Evolutionary conservation across 37 sponge, comb jelly and placozoan genomes (phyloP).

Genomic region (Mnemiopsis leidyi): DNA sequence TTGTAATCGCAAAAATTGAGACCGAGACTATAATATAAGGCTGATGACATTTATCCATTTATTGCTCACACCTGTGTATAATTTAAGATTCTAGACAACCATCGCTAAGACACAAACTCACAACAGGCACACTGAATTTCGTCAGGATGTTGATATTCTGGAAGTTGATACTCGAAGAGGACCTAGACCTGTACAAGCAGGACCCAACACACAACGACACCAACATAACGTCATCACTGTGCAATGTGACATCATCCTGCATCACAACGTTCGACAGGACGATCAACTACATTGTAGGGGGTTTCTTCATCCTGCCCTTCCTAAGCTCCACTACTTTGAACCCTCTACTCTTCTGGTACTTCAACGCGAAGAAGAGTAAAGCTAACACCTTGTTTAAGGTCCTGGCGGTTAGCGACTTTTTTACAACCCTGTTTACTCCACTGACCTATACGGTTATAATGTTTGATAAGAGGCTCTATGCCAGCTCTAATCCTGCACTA

Average conservation of each 20-base stretch:
- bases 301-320: conserved; percentile 54
- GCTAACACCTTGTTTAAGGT: conserved; percentile 29
- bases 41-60: too few relatives aligned
- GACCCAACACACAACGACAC: not conserved
- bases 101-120: not conserved
- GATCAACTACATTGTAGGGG: not conserved
- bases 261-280: not conserved
- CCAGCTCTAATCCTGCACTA: not conserved
- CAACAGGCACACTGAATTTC: too few relatives aligned
- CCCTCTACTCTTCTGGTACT: conserved; percentile 42
- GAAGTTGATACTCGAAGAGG: not conserved
- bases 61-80: too few relatives aligned
- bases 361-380: not conserved
- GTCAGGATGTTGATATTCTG: conserved; percentile 42
- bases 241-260: not conserved
- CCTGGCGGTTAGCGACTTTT: not conserved
- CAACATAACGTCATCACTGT: not conserved
- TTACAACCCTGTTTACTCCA: not conserved
- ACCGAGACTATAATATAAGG: too few relatives aligned
- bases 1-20: too few relatives aligned
- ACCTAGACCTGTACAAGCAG: conserved; percentile 26
- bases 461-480: not conserved
- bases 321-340: not conserved
- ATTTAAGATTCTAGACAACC: too few relatives aligned
- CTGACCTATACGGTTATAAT: conserved; percentile 34